These are phyloP conservation scores for Eupeodes luniger DNA, from an alignment of 2,888 invertebrate species.

Conservation along the genomic window DNA sequence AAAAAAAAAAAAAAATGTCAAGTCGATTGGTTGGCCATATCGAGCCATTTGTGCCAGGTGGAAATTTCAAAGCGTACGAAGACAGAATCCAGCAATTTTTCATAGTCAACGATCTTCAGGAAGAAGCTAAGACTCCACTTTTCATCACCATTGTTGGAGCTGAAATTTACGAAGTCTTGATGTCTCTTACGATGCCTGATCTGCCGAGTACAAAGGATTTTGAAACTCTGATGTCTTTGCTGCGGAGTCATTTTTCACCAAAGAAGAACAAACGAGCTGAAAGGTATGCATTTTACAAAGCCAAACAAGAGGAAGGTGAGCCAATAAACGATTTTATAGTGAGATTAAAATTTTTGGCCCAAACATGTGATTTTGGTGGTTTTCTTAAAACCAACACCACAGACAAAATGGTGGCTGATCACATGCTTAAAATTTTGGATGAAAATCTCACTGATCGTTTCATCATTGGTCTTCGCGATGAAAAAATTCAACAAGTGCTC, in stretches of 20 bases:
- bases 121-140: slow-evolving; percentile 43
- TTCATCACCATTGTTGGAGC: too few species aligned
- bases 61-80: slow-evolving; percentile 40
- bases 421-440: too few species aligned
- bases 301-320: slow-evolving; percentile 36
- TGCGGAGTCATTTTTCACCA: slow-evolving; percentile 36
- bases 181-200: slow-evolving; percentile 42
- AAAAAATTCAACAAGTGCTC: slow-evolving; percentile 11
- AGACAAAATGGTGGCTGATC: slow-evolving; percentile 1
- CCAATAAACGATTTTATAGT: slow-evolving; percentile 38
- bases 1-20: too few species aligned
- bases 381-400: background rate
- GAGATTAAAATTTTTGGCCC: slow-evolving; percentile 10
- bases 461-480: too few species aligned
- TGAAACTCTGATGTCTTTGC: slow-evolving; percentile 10
- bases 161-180: too few species aligned
- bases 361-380: background rate
- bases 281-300: slow-evolving; percentile 35
- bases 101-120: slow-evolving; percentile 40
- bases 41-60: slow-evolving; percentile 35
- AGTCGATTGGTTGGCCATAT: slow-evolving; percentile 27
- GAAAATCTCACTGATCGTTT: too few species aligned
- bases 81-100: slow-evolving; percentile 46
- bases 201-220: slow-evolving; percentile 42
- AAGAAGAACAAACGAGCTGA: slow-evolving; percentile 40